Evolutionary conservation across 2,113 vertebrate species (phyloP).

Genomic region (Sebastes fasciatus): DNA sequence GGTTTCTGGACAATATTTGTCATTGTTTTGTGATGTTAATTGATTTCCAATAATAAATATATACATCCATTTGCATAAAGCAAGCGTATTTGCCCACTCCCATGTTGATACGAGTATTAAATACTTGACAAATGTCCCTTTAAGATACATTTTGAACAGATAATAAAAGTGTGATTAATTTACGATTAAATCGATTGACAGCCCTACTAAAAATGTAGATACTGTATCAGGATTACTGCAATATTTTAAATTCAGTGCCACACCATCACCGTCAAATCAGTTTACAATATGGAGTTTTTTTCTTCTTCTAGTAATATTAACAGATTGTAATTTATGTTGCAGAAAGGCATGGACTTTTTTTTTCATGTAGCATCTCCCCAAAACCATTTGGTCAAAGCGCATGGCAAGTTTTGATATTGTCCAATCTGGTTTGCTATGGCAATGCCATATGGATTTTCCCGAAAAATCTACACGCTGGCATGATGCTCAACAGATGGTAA

Average conservation of each 20-base stretch:
- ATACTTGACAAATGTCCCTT: too few species aligned
- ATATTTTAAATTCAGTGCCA: neutral
- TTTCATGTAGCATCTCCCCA: neutral
- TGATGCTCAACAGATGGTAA: conserved; percentile 80
- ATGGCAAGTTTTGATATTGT: conserved; percentile 35
- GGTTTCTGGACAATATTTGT: too few species aligned
- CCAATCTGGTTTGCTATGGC: conserved; percentile 29
- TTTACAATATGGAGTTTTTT: neutral
- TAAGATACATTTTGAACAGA: too few species aligned
- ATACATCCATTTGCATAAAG: too few species aligned
- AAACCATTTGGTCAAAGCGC: conserved; percentile 6
- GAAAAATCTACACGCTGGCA: conserved; percentile 52
- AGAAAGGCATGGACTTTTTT: neutral
- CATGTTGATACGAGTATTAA: too few species aligned
- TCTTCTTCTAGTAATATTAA: neutral
- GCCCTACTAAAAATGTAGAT: too few species aligned
- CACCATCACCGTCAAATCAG: neutral
- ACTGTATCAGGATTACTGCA: neutral
- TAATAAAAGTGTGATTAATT: too few species aligned
- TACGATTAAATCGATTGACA: too few species aligned
- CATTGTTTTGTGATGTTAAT: too few species aligned
- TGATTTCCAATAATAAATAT: too few species aligned
- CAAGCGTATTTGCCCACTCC: too few species aligned
- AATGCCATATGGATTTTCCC: conserved; percentile 55
- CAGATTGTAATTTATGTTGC: neutral